Conservation (phyloP, 2,888 invertebrate species). For the Chloromyia formosa region DNA sequence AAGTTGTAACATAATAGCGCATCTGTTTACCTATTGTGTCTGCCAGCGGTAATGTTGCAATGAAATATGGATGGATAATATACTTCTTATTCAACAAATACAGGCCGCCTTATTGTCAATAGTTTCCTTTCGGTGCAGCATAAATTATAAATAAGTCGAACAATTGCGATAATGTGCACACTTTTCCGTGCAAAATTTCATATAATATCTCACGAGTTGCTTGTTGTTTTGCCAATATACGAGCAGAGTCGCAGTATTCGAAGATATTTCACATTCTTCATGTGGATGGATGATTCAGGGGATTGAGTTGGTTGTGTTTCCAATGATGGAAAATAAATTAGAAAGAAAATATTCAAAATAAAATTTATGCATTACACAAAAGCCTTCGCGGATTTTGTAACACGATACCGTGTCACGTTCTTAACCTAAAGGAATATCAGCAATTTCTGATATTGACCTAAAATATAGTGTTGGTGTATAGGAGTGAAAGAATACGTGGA, state of each 20-base stretch:
- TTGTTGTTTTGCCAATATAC: neutral
- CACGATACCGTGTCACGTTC: slow-evolving; percentile 36
- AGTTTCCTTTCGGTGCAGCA: slow-evolving; percentile 10
- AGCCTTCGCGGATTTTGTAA: slow-evolving; percentile 28
- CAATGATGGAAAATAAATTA: neutral
- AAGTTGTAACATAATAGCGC: neutral
- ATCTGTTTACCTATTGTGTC: neutral
- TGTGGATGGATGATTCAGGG: slow-evolving; percentile 24
- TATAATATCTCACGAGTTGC: slow-evolving; percentile 37
- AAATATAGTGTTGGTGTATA: slow-evolving; percentile 6
- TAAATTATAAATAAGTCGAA: slow-evolving; percentile 41
- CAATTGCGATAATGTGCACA: slow-evolving; percentile 37
- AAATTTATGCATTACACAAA: slow-evolving; percentile 39
- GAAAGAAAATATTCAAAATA: slow-evolving; percentile 2
- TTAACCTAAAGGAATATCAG: slow-evolving; percentile 33
- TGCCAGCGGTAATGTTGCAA: neutral
- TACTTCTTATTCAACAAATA: slow-evolving; percentile 2
- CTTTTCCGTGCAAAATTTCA: slow-evolving; percentile 36
- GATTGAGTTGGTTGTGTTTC: neutral
- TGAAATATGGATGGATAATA: neutral
- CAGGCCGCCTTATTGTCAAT: slow-evolving; percentile 25
- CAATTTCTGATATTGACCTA: slow-evolving; percentile 42
- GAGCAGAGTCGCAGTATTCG: neutral
- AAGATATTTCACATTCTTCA: neutral
- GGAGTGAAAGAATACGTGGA: neutral